Percentiles rank a stretch among this genome's conserved stretches.
phyloP scores from a whole-genome alignment of 2,888 invertebrate species.

The Erebia ligea region DNA sequence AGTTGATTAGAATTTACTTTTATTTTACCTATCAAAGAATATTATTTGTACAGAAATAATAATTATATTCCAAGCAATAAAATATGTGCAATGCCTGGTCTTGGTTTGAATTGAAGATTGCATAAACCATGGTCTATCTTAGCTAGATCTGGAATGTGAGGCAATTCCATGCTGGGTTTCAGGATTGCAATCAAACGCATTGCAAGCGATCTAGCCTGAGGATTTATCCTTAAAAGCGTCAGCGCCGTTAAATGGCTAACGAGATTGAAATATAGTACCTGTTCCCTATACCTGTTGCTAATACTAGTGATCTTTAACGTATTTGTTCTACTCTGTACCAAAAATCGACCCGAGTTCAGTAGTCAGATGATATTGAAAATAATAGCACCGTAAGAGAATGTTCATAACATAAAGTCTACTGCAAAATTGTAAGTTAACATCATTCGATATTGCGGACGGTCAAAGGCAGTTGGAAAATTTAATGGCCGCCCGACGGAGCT shows the following conservation, averaged over 20 bases:
- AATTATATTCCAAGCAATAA: too few relatives aligned
- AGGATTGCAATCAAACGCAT: slow-evolving; percentile 53
- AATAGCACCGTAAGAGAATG: neutral
- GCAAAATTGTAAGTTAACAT: slow-evolving; percentile 16
- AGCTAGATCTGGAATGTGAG: slow-evolving; percentile 29
- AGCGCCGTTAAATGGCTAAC: slow-evolving; percentile 22
- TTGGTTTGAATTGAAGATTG: neutral
- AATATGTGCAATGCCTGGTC: too few relatives aligned
- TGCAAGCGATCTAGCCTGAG: slow-evolving; percentile 31
- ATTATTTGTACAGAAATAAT: too few relatives aligned
- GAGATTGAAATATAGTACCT: slow-evolving; percentile 7
- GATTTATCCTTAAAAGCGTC: neutral
- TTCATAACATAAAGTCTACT: neutral
- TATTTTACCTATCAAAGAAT: too few relatives aligned
- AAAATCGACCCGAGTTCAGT: too few relatives aligned
- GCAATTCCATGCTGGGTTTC: slow-evolving; percentile 27
- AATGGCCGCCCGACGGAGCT: slow-evolving; percentile 55
- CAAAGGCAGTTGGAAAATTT: slow-evolving; percentile 56
- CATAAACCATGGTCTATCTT: neutral
- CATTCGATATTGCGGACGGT: slow-evolving; percentile 44
- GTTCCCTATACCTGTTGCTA: neutral
- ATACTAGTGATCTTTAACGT: neutral
- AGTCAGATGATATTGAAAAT: too few relatives aligned
- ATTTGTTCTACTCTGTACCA: neutral
- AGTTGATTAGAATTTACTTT: too few relatives aligned